Base-by-base conservation (phyloP, 2,797 vertebrate genomes). In the Hoplostethus atlanticus region DNA sequence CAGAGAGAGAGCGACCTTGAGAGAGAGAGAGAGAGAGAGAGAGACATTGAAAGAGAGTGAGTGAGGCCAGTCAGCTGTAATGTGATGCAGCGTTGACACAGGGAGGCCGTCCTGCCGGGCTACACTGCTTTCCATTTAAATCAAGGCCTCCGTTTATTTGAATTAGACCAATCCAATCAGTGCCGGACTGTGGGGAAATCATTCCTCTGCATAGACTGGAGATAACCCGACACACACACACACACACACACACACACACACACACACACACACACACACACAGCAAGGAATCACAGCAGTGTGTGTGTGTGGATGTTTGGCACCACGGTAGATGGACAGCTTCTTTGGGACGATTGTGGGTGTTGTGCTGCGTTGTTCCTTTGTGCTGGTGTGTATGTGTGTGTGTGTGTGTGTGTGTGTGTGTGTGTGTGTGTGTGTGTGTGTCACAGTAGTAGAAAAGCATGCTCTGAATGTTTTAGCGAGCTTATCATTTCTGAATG, bases 131-230 rank as follows among this genome's bases (percentile, higher is more conserved):
- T 87, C 84, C 77, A 89, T 90, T 92, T 85, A 87, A 88, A 85
- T 90, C 85, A 88, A 85, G 82, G 77, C 78, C 69, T 76, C 55
- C 44, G 73, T 87, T 83, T 80, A 82, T 90, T 88, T 88, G 84
- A 90, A 88, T 91, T 89, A 87, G 85, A 89, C 61, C 62, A 84
- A 89, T 91, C 86, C 83, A 89, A 90, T 91, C 82, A 86, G 73
- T 63, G 36, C 46, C 13, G 44, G 77, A 77, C 87, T 84, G 70
- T 66, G 16, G 81, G 87, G 84, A 89, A 88, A 89, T 88, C 84
- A 86, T 69, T 77, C 80, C 73, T 63, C 75, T 30, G n/a, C 68
- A 71, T 72, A 34, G 73, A 80, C 51, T 59, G 3, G 38, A 73
- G 17, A 82, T 64, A 71, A 12, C 53, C 30, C 9, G 30, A 50